Conservation (phyloP, 92 coral and sea anemone genomes). For the Paramuricea clavata region DNA sequence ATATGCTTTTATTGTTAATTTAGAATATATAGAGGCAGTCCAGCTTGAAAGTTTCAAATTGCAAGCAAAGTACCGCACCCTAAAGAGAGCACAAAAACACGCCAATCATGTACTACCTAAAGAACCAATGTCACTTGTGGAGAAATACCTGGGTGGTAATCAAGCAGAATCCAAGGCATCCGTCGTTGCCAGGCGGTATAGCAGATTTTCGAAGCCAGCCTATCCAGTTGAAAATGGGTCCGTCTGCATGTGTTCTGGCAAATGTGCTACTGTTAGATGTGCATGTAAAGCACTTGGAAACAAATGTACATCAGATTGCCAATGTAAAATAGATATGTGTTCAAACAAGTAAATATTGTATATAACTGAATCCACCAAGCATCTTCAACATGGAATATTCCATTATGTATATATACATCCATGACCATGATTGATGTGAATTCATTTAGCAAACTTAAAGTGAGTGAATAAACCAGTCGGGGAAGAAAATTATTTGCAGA, state of each 20-base stretch:
- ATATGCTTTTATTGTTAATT: too few relatives aligned
- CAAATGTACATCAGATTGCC: constrained; percentile 5
- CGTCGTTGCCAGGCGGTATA: constrained; percentile 38
- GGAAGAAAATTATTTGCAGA: background rate
- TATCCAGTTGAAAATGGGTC: constrained; percentile 34
- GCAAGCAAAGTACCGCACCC: constrained; percentile 19
- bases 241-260: background rate
- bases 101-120: constrained; percentile 30
- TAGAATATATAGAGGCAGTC: constrained; percentile 23
- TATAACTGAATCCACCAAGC: background rate
- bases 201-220: constrained; percentile 39
- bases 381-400: background rate
- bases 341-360: constrained; percentile 7
- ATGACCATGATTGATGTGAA: background rate
- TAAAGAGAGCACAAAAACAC: constrained; percentile 53
- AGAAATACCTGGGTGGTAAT: constrained; percentile 51
- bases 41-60: constrained; percentile 3
- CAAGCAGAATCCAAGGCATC: constrained; percentile 26
- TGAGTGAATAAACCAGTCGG: background rate
- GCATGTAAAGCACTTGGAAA: background rate
- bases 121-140: constrained; percentile 44
- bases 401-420: background rate
- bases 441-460: background rate
- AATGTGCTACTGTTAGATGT: constrained; percentile 20
- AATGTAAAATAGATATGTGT: background rate